A percentile compares a stretch with the other conserved stretches of the same genome.
Evolutionary conservation across 2,113 vertebrate species (phyloP).

Genomic region (Ophiodon elongatus): DNA sequence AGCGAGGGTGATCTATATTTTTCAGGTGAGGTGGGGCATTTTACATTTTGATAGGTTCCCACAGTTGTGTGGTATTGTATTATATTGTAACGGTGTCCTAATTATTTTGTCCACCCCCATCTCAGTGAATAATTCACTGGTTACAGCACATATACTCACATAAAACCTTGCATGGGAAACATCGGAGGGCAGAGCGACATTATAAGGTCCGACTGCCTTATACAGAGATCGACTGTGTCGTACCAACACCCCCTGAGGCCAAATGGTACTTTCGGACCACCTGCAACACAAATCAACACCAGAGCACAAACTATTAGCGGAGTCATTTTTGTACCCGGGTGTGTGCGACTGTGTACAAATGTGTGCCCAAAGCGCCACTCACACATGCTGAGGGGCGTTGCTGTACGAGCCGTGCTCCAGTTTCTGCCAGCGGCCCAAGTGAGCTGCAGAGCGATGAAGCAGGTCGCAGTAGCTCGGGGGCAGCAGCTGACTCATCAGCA

Average conservation of each 20-base stretch:
- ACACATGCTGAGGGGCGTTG: slow-evolving; percentile 97
- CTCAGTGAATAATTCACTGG: not conserved
- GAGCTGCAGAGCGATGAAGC: slow-evolving; percentile 95
- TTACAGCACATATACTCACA: slow-evolving; percentile 87
- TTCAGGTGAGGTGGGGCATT: not conserved
- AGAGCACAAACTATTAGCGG: not conserved
- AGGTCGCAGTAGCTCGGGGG: slow-evolving; percentile 97
- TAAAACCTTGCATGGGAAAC: slow-evolving; percentile 98
- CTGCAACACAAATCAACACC: slow-evolving; percentile 73
- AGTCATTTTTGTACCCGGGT: not conserved
- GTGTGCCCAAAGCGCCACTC: slow-evolving; percentile 76
- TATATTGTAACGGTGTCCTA: not conserved
- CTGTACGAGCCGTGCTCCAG: slow-evolving; percentile 97
- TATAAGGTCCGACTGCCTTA: slow-evolving; percentile 95
- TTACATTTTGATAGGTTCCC: not conserved
- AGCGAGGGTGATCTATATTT: not conserved
- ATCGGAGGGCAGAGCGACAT: slow-evolving; percentile 97
- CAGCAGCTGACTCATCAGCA: slow-evolving; percentile 97
- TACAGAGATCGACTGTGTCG: slow-evolving; percentile 96
- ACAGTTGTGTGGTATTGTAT: not conserved
- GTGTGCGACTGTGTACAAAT: not conserved
- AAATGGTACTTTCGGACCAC: slow-evolving; percentile 97
- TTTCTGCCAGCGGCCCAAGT: slow-evolving; percentile 98
- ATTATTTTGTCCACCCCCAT: not conserved
- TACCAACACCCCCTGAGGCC: slow-evolving; percentile 98